These are phyloP conservation scores for Ifrita kowaldi DNA, from an alignment of 2,113 vertebrate species.

Conservation along the genomic window DNA sequence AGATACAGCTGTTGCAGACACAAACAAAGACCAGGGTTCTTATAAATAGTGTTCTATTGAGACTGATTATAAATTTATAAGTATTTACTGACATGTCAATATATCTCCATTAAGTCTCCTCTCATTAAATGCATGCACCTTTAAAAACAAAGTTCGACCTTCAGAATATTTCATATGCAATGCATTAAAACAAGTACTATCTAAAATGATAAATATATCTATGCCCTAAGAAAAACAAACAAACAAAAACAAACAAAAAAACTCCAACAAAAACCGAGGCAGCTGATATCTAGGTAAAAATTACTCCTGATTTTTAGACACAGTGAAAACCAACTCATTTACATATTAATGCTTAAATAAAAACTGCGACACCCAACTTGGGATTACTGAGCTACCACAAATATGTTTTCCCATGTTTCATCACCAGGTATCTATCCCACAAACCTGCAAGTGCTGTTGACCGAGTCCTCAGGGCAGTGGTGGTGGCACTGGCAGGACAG, in stretches of 20 bases:
- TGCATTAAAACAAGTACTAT: neutral
- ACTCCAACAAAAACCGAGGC: neutral
- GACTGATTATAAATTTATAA: neutral
- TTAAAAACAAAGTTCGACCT: neutral
- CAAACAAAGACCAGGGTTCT: neutral
- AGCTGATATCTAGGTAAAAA: neutral
- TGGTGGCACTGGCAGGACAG: constrained; percentile 91
- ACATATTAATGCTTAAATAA: neutral
- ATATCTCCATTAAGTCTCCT: neutral
- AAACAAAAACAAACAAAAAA: neutral
- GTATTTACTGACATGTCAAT: neutral
- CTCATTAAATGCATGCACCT: neutral
- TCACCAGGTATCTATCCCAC: neutral
- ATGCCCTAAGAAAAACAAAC: neutral
- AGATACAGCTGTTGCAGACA: neutral
- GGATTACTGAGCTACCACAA: neutral
- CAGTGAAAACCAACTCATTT: neutral
- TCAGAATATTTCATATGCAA: neutral
- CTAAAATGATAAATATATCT: neutral
- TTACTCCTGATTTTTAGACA: neutral
- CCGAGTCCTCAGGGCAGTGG: constrained; percentile 89
- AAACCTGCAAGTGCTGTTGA: constrained; percentile 96
- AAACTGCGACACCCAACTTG: neutral
- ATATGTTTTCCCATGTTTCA: neutral
- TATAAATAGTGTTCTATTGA: neutral